Conservation (phyloP, 1,140 invertebrate genomes). For the Drosophila saltans region DNA sequence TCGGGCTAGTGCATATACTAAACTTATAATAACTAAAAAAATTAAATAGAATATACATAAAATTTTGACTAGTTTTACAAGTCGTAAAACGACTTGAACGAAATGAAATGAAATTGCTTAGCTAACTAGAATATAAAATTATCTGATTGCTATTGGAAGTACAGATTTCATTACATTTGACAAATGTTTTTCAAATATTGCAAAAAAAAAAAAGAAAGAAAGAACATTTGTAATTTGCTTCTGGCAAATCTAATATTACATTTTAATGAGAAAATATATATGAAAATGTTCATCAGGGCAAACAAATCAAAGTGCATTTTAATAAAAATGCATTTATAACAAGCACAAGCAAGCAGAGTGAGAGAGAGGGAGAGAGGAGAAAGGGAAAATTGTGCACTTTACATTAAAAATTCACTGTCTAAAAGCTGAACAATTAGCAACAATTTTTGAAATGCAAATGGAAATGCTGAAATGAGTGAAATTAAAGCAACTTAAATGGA, state of each 20-base stretch:
- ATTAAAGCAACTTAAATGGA: conserved; percentile 81
- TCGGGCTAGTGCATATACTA: not conserved
- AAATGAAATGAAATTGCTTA: no score
- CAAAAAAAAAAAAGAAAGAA: no score
- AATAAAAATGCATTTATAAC: conserved; percentile 55
- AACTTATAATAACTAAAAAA: not conserved
- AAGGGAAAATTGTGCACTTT: conserved; percentile 54
- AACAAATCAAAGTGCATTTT: conserved; percentile 43
- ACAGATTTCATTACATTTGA: not conserved
- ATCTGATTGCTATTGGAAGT: no score
- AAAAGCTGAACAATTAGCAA: conserved; percentile 82
- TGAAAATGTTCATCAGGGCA: conserved; percentile 4
- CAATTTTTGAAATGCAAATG: conserved; percentile 73
- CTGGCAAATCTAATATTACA: not conserved
- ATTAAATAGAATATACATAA: not conserved
- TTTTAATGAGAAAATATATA: conserved; percentile 8
- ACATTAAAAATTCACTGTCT: conserved; percentile 75
- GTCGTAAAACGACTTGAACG: no score
- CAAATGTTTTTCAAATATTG: not conserved
- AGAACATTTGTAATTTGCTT: not conserved
- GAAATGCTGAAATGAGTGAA: conserved; percentile 50
- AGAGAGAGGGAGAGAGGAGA: not conserved
- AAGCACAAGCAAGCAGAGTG: not conserved
- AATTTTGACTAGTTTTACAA: not conserved
- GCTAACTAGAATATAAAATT: no score